Conservation (phyloP, 2,888 invertebrate species). For the Hypolimnas misippus region DNA sequence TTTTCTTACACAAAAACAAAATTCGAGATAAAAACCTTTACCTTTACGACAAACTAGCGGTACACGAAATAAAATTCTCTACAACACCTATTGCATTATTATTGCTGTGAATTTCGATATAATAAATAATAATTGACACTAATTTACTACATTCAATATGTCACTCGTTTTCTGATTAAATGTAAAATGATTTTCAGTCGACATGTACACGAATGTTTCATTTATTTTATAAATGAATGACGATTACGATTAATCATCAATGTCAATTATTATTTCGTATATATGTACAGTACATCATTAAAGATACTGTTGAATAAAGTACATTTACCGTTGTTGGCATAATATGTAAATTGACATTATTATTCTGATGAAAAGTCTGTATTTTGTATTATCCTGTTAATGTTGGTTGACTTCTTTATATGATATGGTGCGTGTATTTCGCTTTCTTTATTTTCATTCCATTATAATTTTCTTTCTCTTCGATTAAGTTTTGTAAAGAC, state of each 20-base stretch:
- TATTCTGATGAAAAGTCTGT: too few species aligned
- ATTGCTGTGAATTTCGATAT: conserved; percentile 66
- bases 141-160: not conserved
- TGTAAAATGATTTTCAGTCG: conserved; percentile 6
- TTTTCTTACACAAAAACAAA: conserved; percentile 32
- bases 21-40: conserved; percentile 33
- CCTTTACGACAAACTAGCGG: conserved; percentile 70
- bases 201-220: conserved; percentile 3
- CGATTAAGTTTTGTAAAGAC: too few species aligned
- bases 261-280: conserved; percentile 60
- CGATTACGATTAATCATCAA: too few species aligned
- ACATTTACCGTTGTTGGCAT: conserved; percentile 27
- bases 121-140: conserved; percentile 45
- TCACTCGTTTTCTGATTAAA: conserved; percentile 9
- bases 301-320: conserved; percentile 61
- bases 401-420: too few species aligned
- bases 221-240: conserved; percentile 3
- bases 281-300: conserved; percentile 49
- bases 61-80: conserved; percentile 64
- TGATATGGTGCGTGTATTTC: too few species aligned
- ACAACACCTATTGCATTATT: conserved; percentile 77
- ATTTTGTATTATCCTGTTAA: too few species aligned
- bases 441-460: too few species aligned
- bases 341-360: conserved; percentile 28
- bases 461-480: too few species aligned